Evolutionary conservation across 2,888 invertebrate species (phyloP).

Genomic region (Anthoptus insignis): DNA sequence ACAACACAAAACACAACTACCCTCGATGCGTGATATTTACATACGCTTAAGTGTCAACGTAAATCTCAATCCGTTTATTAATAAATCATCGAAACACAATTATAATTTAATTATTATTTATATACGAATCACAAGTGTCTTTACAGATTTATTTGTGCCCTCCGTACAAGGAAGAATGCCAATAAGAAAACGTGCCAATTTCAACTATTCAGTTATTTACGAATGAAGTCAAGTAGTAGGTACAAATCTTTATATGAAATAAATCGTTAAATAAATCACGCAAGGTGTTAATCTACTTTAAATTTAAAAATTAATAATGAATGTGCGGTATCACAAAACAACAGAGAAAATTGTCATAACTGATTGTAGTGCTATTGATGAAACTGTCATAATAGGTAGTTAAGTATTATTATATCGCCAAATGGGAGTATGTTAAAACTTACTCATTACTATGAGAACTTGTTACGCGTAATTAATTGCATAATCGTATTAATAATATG

Average conservation of each 20-base stretch:
- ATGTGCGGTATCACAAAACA: constrained; percentile 20
- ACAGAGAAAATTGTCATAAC: constrained; percentile 21
- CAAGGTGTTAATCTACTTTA: not conserved
- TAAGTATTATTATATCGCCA: constrained; percentile 20
- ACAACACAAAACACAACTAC: not conserved
- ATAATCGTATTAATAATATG: no score
- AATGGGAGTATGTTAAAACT: no score
- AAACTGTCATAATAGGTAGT: constrained; percentile 32
- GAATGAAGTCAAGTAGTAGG: constrained; percentile 47
- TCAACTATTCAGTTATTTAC: constrained; percentile 50
- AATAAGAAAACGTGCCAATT: constrained; percentile 52
- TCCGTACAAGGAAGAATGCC: constrained; percentile 36
- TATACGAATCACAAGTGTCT: constrained; percentile 17
- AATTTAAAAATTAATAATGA: constrained; percentile 23
- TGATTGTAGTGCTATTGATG: constrained; percentile 12
- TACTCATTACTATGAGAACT: no score
- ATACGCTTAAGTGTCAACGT: not conserved
- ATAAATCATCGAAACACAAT: not conserved
- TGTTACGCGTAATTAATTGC: not conserved
- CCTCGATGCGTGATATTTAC: not conserved
- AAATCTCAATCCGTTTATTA: not conserved
- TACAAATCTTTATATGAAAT: constrained; percentile 36
- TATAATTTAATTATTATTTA: not conserved
- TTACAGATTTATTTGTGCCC: constrained; percentile 32
- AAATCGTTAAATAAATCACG: constrained; percentile 19